A percentile compares a stretch with the other conserved stretches of the same genome.
Conservation (phyloP, 2,797 vertebrate species). For the Xyrichtys novacula region DNA sequence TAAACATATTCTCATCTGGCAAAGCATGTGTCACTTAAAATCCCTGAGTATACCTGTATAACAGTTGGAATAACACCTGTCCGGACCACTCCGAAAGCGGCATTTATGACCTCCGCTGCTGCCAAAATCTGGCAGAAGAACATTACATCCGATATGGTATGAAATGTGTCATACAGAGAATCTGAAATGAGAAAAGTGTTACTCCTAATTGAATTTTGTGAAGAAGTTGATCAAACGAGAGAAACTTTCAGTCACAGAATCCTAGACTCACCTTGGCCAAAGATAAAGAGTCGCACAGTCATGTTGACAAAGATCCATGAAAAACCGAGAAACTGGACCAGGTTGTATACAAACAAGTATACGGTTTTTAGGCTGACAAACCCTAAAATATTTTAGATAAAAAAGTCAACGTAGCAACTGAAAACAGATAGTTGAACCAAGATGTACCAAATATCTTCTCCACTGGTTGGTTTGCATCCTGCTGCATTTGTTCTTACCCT, state of each 20-base stretch:
- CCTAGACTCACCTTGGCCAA: slow-evolving; percentile 93
- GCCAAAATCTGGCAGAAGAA: slow-evolving; percentile 97
- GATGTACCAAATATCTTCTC: background rate
- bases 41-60: slow-evolving; percentile 85
- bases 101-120: slow-evolving; percentile 91
- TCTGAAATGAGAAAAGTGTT: slow-evolving; percentile 80
- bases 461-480: background rate
- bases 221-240: background rate
- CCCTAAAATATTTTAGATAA: slow-evolving; percentile 65
- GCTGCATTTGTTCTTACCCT: slow-evolving; percentile 84
- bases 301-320: slow-evolving; percentile 98
- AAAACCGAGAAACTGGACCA: slow-evolving; percentile 97
- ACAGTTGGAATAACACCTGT: slow-evolving; percentile 88
- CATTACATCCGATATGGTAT: slow-evolving; percentile 93
- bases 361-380: slow-evolving; percentile 89
- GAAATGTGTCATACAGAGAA: slow-evolving; percentile 96
- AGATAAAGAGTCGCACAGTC: slow-evolving; percentile 93
- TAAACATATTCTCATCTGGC: background rate
- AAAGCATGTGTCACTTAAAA: background rate
- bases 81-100: slow-evolving; percentile 90
- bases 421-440: slow-evolving; percentile 1
- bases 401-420: background rate
- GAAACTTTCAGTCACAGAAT: background rate
- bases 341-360: slow-evolving; percentile 93
- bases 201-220: background rate